Conservation (phyloP, 2,113 vertebrate species). For the Etheostoma cragini region DNA sequence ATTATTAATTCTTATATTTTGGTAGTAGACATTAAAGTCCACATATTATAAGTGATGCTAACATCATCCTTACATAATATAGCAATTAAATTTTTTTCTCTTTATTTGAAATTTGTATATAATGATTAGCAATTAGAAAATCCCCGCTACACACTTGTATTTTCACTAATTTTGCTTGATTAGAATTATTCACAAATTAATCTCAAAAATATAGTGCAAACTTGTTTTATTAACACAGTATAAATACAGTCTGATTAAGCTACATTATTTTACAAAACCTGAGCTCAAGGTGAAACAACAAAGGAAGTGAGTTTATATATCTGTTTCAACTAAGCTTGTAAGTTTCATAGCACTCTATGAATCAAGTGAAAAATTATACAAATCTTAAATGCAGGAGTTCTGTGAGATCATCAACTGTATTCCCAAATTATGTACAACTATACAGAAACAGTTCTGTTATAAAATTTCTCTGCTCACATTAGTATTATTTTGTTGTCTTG, state of each 20-base stretch:
- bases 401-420: slow-evolving; percentile 14
- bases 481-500: not conserved
- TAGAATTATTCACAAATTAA: not conserved
- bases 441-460: slow-evolving; percentile 21
- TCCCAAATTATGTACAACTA: slow-evolving; percentile 36
- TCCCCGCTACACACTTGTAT: not conserved
- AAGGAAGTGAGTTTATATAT: not conserved
- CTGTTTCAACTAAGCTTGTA: slow-evolving; percentile 6
- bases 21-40: not conserved
- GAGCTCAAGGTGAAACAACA: slow-evolving; percentile 43
- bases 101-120: not conserved
- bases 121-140: not conserved
- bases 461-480: not conserved
- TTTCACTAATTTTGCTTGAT: not conserved
- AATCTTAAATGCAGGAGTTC: not conserved
- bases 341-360: slow-evolving; percentile 23
- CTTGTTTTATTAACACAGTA: slow-evolving; percentile 60
- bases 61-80: not conserved
- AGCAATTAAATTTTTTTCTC: not conserved
- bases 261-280: slow-evolving; percentile 54
- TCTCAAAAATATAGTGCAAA: slow-evolving; percentile 9
- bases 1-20: not conserved
- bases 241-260: slow-evolving; percentile 45
- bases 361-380: slow-evolving; percentile 34
- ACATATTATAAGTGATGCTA: not conserved